A percentile compares a stretch with the other conserved stretches of the same genome.
These are phyloP conservation scores for Microtus richardsoni DNA, from an alignment of 2,113 vertebrate genomes.

Conservation along the genomic window DNA sequence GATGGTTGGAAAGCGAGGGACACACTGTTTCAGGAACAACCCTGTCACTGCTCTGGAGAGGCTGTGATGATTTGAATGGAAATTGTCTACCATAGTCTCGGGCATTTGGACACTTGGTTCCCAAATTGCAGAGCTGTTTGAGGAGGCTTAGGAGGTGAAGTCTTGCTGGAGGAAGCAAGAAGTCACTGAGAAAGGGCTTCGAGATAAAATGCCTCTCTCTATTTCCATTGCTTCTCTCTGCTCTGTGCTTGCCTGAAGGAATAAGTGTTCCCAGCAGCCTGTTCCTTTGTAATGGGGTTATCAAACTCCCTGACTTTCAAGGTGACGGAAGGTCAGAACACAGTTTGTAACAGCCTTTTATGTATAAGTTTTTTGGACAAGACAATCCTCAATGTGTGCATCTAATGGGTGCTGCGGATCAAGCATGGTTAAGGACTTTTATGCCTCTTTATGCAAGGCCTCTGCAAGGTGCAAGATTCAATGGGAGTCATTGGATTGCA, in stretches of 20 bases:
- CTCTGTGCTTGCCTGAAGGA: neutral
- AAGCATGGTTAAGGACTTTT: neutral
- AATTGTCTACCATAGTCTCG: no score
- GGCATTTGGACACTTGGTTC: neutral
- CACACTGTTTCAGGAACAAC: neutral
- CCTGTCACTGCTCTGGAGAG: neutral
- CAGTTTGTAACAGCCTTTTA: neutral
- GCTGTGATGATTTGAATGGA: neutral
- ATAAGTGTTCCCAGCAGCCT: neutral
- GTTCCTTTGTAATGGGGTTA: neutral
- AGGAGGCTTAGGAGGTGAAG: neutral
- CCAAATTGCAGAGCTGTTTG: neutral
- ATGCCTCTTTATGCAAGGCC: neutral
- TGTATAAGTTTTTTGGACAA: neutral
- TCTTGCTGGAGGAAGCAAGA: neutral
- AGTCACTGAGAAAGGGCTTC: neutral
- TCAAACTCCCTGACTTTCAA: neutral
- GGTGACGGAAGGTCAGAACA: neutral
- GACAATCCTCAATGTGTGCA: neutral
- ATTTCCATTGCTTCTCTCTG: neutral
- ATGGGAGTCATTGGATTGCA: neutral
- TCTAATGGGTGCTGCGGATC: neutral
- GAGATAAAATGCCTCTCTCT: neutral
- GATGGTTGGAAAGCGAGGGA: neutral
- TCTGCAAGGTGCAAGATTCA: neutral